Conservation (phyloP, 2,113 vertebrate genomes). For the Mustela lutreola region DNA sequence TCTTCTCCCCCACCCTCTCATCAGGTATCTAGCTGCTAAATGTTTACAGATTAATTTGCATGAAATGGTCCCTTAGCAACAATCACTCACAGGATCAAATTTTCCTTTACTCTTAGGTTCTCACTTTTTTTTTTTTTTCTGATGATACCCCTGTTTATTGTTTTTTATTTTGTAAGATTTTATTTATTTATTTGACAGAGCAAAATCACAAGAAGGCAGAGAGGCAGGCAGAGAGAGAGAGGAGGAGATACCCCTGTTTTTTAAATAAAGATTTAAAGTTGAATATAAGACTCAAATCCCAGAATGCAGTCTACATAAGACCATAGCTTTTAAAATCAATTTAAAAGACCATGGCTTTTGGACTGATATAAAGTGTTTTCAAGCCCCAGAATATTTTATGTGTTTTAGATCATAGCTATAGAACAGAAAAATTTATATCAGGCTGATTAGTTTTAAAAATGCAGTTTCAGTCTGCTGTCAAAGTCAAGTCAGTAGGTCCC, state of each 20-base stretch:
- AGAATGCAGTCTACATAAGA: background rate
- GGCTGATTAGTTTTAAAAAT: background rate
- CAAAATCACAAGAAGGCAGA: no score
- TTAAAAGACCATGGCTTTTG: background rate
- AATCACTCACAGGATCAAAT: constrained; percentile 62
- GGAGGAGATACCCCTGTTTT: background rate
- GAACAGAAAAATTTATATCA: background rate
- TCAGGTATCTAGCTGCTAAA: constrained; percentile 36
- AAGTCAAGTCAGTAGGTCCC: background rate
- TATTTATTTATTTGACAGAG: no score
- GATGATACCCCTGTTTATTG: constrained; percentile 10
- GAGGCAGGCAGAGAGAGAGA: no score
- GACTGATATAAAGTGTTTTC: background rate
- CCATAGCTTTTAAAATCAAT: background rate
- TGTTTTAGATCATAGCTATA: constrained; percentile 29
- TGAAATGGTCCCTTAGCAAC: constrained; percentile 67
- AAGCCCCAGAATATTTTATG: constrained; percentile 11
- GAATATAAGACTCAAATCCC: constrained; percentile 55
- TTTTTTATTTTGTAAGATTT: no score
- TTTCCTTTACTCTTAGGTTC: constrained; percentile 42
- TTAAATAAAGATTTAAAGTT: constrained; percentile 68
- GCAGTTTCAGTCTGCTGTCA: background rate
- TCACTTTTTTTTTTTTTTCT: background rate
- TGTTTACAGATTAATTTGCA: constrained; percentile 76
- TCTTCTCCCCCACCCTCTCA: background rate